Evolutionary conservation across 2,888 invertebrate species (phyloP), one percentile per base, ranked within the genome.

Genomic region (Platypus cylindrus): DNA sequence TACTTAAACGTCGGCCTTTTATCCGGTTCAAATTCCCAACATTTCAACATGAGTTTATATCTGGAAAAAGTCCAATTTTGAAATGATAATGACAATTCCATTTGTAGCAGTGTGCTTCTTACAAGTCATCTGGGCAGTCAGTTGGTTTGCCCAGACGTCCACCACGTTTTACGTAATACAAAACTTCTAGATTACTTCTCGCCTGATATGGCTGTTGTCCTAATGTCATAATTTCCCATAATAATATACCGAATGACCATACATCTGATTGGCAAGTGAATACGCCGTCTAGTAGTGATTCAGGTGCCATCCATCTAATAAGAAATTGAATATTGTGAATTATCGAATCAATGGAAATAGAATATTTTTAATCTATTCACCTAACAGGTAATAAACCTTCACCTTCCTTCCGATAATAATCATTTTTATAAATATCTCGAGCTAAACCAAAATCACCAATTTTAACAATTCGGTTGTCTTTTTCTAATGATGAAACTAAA

Each of bases 201-300:
- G 90, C 91, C 4, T 87, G 90, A 64, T 98, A 98, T 0, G 98
- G 98, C 57, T 94, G 91, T 55, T 93, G 89, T 0, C 97, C 97
- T 31, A 97, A 64, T 0, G 95, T 90, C 56, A 97, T 74, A 30
- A 97, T 87, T 69, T 98, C 98, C 94, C 95, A 97, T 55, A 94
- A 75, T 3, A 97, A 66, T 0, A 97, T 84, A 0, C 84, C 87
- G 65, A 89, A 90, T 0, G 89, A 80, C 95, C 95, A 95, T 3
- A 95, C 93, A 60, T 97, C 97, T 0, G 91, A 90, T 57, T 95
- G 94, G 31, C 86, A 85, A 0, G 94, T 93, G 58, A 95, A 98
- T 1, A 95, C 83, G 0, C 95, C 94, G 56, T 95, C 94, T 2
- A 90, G 80, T 8, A 97, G 65, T 15, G 93, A 90, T 63, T 98